Evolutionary conservation across 2,797 vertebrate species (phyloP).

Genomic region (Helostoma temminkii): DNA sequence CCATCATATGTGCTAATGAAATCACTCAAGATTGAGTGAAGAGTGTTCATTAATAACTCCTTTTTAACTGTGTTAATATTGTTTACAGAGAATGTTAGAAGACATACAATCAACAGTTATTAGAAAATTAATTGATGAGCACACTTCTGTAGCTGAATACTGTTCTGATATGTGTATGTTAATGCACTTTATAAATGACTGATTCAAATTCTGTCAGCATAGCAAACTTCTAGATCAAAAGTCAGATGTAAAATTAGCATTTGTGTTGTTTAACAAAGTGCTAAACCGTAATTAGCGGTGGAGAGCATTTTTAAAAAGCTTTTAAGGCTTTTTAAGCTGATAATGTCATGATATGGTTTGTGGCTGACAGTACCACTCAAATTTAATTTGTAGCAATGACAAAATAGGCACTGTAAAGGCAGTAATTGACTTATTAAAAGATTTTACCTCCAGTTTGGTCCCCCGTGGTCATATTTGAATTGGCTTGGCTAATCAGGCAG

Average conservation of each 20-base stretch:
- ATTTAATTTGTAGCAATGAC: constrained; percentile 70
- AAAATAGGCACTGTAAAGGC: constrained; percentile 51
- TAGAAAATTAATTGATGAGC: constrained; percentile 18
- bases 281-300: constrained; percentile 42
- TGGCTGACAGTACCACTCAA: constrained; percentile 64
- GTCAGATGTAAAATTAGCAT: constrained; percentile 66
- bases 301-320: constrained; percentile 21
- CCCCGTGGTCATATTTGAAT: constrained; percentile 70
- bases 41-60: constrained; percentile 29
- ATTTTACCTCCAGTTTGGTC: constrained; percentile 63
- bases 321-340: constrained; percentile 57
- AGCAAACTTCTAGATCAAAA: constrained; percentile 64
- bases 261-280: constrained; percentile 53
- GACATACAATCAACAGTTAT: neutral
- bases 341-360: constrained; percentile 70
- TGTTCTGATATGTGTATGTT: constrained; percentile 4
- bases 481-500: constrained; percentile 68
- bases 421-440: constrained; percentile 77
- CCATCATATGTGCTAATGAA: constrained; percentile 26
- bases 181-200: constrained; percentile 30
- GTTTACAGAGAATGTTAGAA: neutral
- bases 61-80: constrained; percentile 12
- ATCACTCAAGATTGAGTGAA: constrained; percentile 24
- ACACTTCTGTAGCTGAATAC: neutral
- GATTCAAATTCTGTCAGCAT: constrained; percentile 46